Evolutionary conservation across 2,113 vertebrate genomes (phyloP), one percentile per base, ranked within the genome.

Genomic region (Rana temporaria): DNA sequence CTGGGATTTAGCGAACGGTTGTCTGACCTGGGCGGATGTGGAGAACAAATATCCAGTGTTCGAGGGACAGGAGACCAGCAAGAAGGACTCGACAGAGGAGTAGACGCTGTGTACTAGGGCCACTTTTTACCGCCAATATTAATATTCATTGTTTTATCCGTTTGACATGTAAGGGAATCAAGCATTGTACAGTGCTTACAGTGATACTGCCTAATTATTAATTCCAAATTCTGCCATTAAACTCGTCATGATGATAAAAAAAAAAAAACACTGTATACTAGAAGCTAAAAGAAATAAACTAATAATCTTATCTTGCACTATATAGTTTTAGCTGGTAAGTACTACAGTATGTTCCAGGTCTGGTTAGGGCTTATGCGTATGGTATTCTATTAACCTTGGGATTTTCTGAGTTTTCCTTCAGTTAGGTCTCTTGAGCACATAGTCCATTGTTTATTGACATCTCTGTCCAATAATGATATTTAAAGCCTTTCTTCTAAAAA

Each of bases 51-150:
- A 96, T 72, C 98, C 98, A 48, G 89, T 96, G 62, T 99, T 99
- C 79, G 98, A 97, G 93, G 98, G 98, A 81, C 98, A 99, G 90
- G 98, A 99, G 89, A 99, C 98, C 71, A 91, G 97, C 88, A 99
- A 97, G 94, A 98, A 95, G 90, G 96, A 98, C 78, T 92, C 94
- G 0, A 79, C 85, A 0, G 97, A 98, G 86, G 96, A 97, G 85
- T 98, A 85, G 92, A 84, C 19, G 72, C 78, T 55, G 5, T 3
- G 5, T 16, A 15, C 14, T 7, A 12, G 17, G 4, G 18, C 84
- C 85, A 78, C 85, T 88, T 89, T 84, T 86, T 89, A 90, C 87
- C 64, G 86, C 84, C 87, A 65, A 82, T 79, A 70, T 90, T 90
- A 87, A 73, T 72, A 63, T 72, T 81, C 52, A 66, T 88, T 86